phyloP scores from a whole-genome alignment of 2,888 invertebrate genomes.

The Baronia brevicornis region DNA sequence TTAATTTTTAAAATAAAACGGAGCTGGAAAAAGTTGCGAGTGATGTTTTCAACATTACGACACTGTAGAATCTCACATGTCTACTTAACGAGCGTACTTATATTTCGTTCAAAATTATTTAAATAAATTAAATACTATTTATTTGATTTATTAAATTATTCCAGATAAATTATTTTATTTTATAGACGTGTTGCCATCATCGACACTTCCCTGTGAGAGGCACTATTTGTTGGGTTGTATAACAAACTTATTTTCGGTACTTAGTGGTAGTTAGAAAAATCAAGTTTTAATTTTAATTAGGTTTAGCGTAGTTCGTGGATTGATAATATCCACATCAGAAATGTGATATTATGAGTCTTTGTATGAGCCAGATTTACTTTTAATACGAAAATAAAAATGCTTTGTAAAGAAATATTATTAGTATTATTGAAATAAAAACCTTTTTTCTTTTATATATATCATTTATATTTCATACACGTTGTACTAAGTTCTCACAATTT shows the following conservation, averaged over 20 bases:
- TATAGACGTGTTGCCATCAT: constrained; percentile 7
- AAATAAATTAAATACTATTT: constrained; percentile 17
- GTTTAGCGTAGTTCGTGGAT: constrained; percentile 59
- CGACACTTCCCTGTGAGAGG: constrained; percentile 20
- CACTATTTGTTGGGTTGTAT: constrained; percentile 19
- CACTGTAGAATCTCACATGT: constrained; percentile 27
- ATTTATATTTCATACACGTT: constrained; percentile 10
- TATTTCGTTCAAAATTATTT: constrained; percentile 18
- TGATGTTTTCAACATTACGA: too few species aligned
- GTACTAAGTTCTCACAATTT: constrained; percentile 18
- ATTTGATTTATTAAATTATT: constrained; percentile 26
- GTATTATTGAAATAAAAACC: constrained; percentile 18
- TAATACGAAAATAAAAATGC: constrained; percentile 51
- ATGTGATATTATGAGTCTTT: constrained; percentile 81
- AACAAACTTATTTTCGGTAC: constrained; percentile 39
- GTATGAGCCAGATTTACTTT: constrained; percentile 65
- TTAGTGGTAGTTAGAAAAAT: constrained; percentile 40
- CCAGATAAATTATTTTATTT: constrained; percentile 4
- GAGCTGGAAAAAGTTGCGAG: too few species aligned
- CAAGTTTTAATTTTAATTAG: constrained; percentile 28
- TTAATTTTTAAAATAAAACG: too few species aligned
- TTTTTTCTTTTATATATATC: constrained; percentile 7
- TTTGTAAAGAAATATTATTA: constrained; percentile 34
- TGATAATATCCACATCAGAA: constrained; percentile 82
- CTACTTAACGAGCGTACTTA: constrained; percentile 24